phyloP scores from a whole-genome alignment of 1,140 invertebrate genomes.

The Idris sp. region DNA sequence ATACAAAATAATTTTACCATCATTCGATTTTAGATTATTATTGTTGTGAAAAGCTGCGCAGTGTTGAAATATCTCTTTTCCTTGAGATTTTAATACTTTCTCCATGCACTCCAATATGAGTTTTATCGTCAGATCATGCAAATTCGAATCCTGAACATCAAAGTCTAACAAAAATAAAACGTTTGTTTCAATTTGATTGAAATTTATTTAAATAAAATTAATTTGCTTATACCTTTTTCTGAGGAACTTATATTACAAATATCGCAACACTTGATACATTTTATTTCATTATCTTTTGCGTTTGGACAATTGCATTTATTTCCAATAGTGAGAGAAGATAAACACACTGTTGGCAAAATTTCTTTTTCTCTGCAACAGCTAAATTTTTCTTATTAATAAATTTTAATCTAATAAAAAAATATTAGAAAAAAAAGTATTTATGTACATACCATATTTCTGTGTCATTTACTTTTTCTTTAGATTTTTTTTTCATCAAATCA shows the following conservation, averaged over 20 bases:
- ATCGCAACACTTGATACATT: constrained; percentile 31
- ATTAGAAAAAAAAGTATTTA: neutral
- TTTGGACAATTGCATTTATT: constrained; percentile 20
- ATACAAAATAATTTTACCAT: constrained; percentile 30
- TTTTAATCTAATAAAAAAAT: neutral
- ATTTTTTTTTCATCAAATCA: neutral
- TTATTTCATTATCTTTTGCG: constrained; percentile 28
- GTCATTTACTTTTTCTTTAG: constrained; percentile 10
- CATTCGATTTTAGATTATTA: constrained; percentile 16
- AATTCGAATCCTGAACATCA: constrained; percentile 22
- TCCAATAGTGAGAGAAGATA: constrained; percentile 32
- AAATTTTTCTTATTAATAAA: neutral
- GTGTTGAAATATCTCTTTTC: constrained; percentile 55
- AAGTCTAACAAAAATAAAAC: constrained; percentile 13
- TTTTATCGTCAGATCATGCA: constrained; percentile 45
- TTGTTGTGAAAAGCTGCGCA: neutral
- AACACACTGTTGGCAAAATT: constrained; percentile 12
- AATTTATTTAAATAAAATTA: too few relatives aligned
- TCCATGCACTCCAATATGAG: constrained; percentile 47
- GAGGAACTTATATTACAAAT: constrained; percentile 4
- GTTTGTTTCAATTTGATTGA: too few relatives aligned
- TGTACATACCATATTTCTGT: constrained; percentile 24
- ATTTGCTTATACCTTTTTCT: constrained; percentile 32
- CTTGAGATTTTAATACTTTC: constrained; percentile 46
- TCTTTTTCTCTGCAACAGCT: constrained; percentile 35